These are phyloP conservation scores for Furcifer pardalis DNA, from an alignment of 2,797 vertebrate species.

Conservation along the genomic window DNA sequence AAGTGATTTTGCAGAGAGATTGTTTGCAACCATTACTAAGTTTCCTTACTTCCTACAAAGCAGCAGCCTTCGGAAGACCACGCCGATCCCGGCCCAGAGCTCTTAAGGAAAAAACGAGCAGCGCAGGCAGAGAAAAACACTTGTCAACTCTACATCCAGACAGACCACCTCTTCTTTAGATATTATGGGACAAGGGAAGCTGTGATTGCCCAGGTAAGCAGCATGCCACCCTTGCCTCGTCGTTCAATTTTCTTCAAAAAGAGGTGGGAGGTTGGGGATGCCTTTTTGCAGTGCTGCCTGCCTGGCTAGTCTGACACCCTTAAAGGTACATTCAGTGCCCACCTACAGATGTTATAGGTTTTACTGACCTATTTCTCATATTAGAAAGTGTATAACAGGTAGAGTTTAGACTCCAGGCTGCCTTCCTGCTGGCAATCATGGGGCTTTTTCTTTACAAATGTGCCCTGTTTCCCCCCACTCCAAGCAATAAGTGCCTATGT, in stretches of 20 bases:
- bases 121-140: conserved; percentile 90
- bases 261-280: no score
- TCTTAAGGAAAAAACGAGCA: conserved; percentile 89
- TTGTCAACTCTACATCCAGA: conserved; percentile 96
- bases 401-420: neutral
- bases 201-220: conserved; percentile 91
- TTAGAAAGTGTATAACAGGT: neutral
- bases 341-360: neutral
- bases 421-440: neutral
- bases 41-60: conserved; percentile 17
- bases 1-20: neutral
- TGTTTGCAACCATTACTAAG: neutral
- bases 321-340: neutral
- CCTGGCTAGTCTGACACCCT: neutral
- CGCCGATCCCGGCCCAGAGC: conserved; percentile 77
- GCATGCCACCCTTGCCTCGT: neutral
- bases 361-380: neutral
- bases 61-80: conserved; percentile 72
- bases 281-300: neutral
- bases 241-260: neutral
- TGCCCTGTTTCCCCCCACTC: neutral
- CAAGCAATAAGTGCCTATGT: neutral
- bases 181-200: conserved; percentile 90
- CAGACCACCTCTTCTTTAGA: conserved; percentile 90
- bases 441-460: neutral